phyloP scores from a whole-genome alignment of 1,140 invertebrate genomes.

The Aphidius gifuensis region DNA sequence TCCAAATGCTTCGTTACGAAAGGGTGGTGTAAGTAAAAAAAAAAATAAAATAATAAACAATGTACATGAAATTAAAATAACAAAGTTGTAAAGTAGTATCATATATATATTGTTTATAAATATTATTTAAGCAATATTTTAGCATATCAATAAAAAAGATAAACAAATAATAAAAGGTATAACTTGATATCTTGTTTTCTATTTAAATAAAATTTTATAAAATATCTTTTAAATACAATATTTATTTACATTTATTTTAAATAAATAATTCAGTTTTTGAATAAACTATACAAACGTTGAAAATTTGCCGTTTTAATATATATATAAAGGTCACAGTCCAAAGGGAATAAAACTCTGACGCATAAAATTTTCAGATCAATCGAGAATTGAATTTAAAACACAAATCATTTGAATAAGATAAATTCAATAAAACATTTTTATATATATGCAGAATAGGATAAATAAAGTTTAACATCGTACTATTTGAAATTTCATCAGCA shows the following conservation, averaged over 20 bases:
- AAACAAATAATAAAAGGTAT: not conserved
- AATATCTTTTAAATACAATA: no score
- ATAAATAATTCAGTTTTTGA: no score
- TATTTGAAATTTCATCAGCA: not conserved
- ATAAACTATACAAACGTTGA: no score
- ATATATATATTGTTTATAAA: not conserved
- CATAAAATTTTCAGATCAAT: no score
- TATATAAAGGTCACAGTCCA: no score
- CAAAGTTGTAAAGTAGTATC: not conserved
- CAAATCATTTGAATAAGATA: not conserved
- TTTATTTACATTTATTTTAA: no score
- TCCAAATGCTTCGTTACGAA: conserved; percentile 49
- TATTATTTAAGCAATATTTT: not conserved
- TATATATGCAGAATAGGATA: no score
- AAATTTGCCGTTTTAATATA: no score
- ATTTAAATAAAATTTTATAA: no score
- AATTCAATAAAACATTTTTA: not conserved
- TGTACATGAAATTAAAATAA: not conserved
- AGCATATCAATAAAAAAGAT: not conserved
- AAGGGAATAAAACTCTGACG: not conserved
- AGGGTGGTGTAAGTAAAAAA: conserved; percentile 51
- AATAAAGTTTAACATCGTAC: no score
- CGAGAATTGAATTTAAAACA: no score
- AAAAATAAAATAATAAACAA: conserved; percentile 14
- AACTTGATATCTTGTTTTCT: no score